Conservation (phyloP, 2,888 invertebrate species). For the Amblyteles armatorius region DNA sequence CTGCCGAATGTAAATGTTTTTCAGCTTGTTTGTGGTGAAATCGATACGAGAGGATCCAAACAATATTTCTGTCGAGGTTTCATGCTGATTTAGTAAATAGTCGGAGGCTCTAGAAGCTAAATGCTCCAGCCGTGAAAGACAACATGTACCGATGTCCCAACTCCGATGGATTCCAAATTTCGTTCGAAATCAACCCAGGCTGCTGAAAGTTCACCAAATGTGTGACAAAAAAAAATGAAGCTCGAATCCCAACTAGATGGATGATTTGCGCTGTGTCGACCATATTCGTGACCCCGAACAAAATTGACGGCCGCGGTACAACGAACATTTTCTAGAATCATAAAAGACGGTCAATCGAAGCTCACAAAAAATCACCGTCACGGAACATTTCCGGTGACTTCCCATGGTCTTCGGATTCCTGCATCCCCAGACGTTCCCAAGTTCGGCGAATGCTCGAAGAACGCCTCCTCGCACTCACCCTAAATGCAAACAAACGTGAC, state of each 20-base stretch:
- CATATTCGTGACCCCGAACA: neutral
- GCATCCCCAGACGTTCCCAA: neutral
- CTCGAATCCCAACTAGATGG: too few species aligned
- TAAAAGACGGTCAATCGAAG: too few species aligned
- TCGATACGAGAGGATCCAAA: neutral
- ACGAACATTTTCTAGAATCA: too few species aligned
- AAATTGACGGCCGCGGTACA: neutral
- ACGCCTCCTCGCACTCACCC: neutral
- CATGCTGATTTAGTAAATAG: neutral
- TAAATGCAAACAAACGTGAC: slow-evolving; percentile 58
- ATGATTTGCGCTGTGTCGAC: too few species aligned
- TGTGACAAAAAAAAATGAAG: too few species aligned
- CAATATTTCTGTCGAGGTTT: neutral
- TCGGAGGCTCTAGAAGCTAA: neutral
- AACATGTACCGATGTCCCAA: neutral
- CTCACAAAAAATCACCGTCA: too few species aligned
- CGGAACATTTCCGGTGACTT: neutral
- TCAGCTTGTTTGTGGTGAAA: neutral
- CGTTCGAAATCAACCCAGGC: too few species aligned
- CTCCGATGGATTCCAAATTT: neutral
- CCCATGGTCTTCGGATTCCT: neutral
- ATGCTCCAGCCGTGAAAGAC: neutral
- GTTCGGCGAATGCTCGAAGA: neutral
- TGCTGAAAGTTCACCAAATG: too few species aligned
- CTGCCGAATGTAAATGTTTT: neutral